Conservation (phyloP, 2,888 invertebrate species). For the Stramonita haemastoma region DNA sequence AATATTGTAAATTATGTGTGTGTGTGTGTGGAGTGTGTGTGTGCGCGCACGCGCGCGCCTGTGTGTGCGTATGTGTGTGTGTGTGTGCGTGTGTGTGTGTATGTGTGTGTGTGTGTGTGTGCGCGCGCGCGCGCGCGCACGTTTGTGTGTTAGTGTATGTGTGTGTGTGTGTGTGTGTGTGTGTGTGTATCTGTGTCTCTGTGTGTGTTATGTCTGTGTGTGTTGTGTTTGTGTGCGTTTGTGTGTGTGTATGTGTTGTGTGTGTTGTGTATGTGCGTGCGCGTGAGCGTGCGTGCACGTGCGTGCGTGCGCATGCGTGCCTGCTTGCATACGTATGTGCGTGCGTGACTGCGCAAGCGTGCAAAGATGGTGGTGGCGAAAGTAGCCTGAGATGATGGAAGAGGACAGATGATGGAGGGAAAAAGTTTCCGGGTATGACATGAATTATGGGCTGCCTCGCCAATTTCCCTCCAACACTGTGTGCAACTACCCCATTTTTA, state of each 20-base stretch:
- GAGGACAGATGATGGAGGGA: no score
- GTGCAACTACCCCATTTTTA: no score
- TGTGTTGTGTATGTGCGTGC: neutral
- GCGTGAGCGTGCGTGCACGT: neutral
- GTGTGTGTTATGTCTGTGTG: no score
- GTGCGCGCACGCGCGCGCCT: neutral
- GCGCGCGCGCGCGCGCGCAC: neutral
- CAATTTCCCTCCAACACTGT: no score
- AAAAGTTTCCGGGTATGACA: no score
- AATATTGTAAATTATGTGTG: no score
- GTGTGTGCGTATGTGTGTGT: neutral
- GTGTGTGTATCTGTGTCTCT: neutral
- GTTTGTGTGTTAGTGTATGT: neutral
- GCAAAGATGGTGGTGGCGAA: no score
- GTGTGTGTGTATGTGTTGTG: neutral
- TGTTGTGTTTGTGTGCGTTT: no score
- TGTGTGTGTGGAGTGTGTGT: neutral
- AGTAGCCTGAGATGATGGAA: no score
- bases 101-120: neutral
- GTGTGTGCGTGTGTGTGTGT: no score
- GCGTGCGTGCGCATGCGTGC: neutral
- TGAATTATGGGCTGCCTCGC: no score
- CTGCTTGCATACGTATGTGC: neutral
- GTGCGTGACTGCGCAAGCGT: neutral
- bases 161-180: neutral